Conservation (phyloP, 2,888 invertebrate species). For the Chrysina gloriosa region DNA sequence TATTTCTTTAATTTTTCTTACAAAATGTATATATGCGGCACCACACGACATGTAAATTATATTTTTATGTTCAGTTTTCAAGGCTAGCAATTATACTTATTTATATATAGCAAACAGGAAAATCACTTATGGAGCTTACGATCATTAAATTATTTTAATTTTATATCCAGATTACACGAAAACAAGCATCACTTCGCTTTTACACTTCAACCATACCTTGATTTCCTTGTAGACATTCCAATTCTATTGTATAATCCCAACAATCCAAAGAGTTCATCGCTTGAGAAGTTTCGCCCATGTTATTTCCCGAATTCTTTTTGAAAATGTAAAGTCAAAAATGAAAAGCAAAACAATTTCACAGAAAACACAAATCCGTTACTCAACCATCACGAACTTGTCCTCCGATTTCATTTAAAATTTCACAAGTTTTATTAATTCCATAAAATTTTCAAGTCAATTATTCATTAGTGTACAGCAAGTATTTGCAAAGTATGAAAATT, state of each 20-base stretch:
- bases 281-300: constrained; percentile 62
- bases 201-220: constrained; percentile 82
- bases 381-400: constrained; percentile 13
- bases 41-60: no score
- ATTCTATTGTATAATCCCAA: constrained; percentile 88
- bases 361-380: background rate
- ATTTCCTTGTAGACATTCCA: constrained; percentile 82
- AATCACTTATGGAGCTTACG: no score
- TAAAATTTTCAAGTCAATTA: no score
- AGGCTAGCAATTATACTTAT: no score
- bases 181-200: background rate
- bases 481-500: background rate
- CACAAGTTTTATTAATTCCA: no score
- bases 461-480: background rate
- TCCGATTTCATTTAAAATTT: background rate
- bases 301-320: background rate
- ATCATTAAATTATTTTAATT: background rate
- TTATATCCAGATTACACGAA: background rate
- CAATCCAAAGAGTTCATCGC: constrained; percentile 78
- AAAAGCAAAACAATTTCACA: constrained; percentile 3
- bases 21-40: no score
- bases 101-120: no score
- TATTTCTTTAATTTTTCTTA: no score
- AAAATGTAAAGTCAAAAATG: constrained; percentile 1
- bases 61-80: no score